phyloP scores from a whole-genome alignment of 2,113 vertebrate species.

The Tragelaphus imberbis region DNA sequence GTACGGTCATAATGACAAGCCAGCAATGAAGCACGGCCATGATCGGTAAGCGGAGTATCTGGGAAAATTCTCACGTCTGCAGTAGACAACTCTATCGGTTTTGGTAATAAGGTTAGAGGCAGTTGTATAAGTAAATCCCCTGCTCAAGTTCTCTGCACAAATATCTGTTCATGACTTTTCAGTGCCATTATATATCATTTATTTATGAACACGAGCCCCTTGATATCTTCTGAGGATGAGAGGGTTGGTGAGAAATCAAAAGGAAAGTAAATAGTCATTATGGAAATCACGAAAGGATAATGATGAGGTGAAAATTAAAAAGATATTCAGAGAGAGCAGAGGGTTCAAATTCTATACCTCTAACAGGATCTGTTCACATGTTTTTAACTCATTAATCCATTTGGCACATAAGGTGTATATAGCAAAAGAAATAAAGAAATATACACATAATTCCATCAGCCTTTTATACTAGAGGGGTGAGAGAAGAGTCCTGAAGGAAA shows the following conservation, averaged over 20 bases:
- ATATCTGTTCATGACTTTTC: not conserved
- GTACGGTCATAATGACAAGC: not conserved
- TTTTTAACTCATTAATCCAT: not conserved
- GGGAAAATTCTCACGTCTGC: not conserved
- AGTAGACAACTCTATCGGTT: not conserved
- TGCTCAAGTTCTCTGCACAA: not conserved
- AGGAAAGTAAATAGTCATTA: not conserved
- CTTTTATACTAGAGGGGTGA: not conserved
- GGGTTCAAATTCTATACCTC: not conserved
- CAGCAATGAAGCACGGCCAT: not conserved
- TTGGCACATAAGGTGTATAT: not conserved
- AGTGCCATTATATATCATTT: not conserved
- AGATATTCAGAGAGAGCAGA: not conserved
- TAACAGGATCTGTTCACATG: not conserved
- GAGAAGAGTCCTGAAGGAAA: not conserved
- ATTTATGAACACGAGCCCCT: not conserved
- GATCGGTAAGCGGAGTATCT: not conserved
- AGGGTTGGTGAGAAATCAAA: not conserved
- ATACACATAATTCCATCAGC: not conserved
- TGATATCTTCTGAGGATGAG: not conserved
- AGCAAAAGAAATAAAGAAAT: not conserved
- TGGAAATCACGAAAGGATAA: not conserved
- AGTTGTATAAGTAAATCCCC: not conserved
- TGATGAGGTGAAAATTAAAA: not conserved
- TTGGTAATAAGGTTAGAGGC: not conserved